Evolutionary conservation across 2,113 vertebrate genomes (phyloP).

Genomic region (Dasypus novemcinctus): DNA sequence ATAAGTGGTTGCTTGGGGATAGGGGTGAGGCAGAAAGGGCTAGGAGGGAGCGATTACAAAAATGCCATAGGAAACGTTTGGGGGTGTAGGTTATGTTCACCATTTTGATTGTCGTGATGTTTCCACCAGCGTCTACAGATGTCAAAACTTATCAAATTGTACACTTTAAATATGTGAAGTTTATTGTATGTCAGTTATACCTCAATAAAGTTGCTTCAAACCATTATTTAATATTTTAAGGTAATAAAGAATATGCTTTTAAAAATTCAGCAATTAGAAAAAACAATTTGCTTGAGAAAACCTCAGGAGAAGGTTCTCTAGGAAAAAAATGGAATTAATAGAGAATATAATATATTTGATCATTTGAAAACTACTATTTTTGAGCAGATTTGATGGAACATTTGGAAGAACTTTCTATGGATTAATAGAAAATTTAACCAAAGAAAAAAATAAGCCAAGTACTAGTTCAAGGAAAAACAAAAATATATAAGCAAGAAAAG

Average conservation of each 20-base stretch:
- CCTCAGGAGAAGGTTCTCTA: neutral
- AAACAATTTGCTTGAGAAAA: neutral
- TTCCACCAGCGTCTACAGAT: neutral
- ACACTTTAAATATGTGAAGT: neutral
- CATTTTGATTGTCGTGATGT: neutral
- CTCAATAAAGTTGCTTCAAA: neutral
- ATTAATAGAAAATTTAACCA: neutral
- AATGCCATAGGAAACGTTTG: neutral
- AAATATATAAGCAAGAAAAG: neutral
- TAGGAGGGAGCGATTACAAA: neutral
- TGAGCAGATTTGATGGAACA: neutral
- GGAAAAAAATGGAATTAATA: neutral
- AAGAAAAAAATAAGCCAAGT: neutral
- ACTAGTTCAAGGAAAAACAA: neutral
- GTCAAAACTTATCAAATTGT: neutral
- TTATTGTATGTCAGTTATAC: neutral
- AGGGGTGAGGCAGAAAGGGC: neutral
- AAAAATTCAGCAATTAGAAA: neutral
- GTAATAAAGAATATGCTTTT: neutral
- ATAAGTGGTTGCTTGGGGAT: neutral
- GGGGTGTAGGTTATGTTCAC: neutral
- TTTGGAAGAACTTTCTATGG: neutral
- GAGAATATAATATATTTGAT: neutral
- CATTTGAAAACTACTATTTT: neutral
- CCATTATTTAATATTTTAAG: conserved; percentile 12